These are phyloP conservation scores for Alexandromys fortis DNA, from an alignment of 2,113 vertebrate species.

Conservation along the genomic window DNA sequence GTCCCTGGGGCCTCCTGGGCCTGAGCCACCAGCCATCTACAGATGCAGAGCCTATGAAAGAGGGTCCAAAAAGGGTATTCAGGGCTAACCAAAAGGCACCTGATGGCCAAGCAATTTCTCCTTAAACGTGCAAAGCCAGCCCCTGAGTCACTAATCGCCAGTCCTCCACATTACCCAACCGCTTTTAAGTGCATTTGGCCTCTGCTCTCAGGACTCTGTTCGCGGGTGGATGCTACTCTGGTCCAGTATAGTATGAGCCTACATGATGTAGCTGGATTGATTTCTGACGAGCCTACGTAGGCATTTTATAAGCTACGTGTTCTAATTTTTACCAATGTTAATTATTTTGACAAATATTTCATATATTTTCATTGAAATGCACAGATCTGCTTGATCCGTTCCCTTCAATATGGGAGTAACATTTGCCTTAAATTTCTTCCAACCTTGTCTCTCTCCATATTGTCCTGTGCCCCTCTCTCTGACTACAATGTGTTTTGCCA, in stretches of 20 bases:
- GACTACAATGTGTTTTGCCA: constrained; percentile 51
- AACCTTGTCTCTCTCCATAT: constrained; percentile 20
- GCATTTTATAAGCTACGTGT: constrained; percentile 77
- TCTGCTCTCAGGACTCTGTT: not conserved
- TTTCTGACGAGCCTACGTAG: constrained; percentile 81
- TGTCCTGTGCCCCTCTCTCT: constrained; percentile 3
- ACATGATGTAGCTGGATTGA: constrained; percentile 40
- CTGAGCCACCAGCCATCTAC: not conserved
- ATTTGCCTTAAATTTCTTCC: constrained; percentile 71
- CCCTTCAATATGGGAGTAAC: constrained; percentile 68
- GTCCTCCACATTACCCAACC: constrained; percentile 70
- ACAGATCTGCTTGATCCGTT: constrained; percentile 68
- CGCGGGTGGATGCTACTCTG: not conserved
- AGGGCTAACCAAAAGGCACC: constrained; percentile 53
- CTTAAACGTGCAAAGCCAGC: constrained; percentile 56
- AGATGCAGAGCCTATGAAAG: constrained; percentile 44
- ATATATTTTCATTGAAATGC: constrained; percentile 81
- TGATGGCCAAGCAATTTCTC: constrained; percentile 49
- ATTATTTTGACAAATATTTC: constrained; percentile 83
- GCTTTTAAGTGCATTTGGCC: constrained; percentile 54
- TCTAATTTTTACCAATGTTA: constrained; percentile 79
- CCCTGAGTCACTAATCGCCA: not conserved
- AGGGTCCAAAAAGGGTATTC: constrained; percentile 41
- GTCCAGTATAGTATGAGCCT: constrained; percentile 41
- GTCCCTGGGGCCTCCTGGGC: not conserved